A percentile compares a stretch with the other conserved stretches of the same genome.
phyloP scores from a whole-genome alignment of 2,888 invertebrate genomes.

The Mylabris sibirica region DNA sequence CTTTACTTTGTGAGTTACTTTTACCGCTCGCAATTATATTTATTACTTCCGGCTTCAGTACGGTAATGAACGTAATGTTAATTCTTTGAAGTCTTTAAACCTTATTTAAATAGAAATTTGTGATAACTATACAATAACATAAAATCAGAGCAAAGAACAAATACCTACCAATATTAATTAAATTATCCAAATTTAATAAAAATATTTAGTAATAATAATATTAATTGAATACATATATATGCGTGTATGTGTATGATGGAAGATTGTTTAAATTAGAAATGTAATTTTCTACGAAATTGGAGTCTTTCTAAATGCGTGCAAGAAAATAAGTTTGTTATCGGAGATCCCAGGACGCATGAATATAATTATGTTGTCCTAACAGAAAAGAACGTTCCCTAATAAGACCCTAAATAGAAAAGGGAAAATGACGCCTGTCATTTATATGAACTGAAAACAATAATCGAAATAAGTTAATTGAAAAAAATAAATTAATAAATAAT shows the following conservation, averaged over 20 bases:
- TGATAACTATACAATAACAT: slow-evolving; percentile 28
- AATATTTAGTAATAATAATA: slow-evolving; percentile 22
- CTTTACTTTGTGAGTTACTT: slow-evolving; percentile 33
- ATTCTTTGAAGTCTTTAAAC: slow-evolving; percentile 38
- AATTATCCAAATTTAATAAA: not conserved
- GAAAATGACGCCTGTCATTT: not conserved
- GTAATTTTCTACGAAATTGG: slow-evolving; percentile 45
- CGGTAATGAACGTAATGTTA: slow-evolving; percentile 36
- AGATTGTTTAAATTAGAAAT: slow-evolving; percentile 42
- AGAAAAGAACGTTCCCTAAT: slow-evolving; percentile 31
- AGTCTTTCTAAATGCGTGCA: slow-evolving; percentile 42
- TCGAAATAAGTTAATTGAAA: not conserved
- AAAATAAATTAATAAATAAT: not conserved
- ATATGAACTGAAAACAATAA: slow-evolving; percentile 10
- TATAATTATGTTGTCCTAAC: slow-evolving; percentile 48
- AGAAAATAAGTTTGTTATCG: slow-evolving; percentile 46
- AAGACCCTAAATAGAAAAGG: slow-evolving; percentile 17
- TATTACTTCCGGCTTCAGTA: slow-evolving; percentile 37
- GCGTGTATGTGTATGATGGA: slow-evolving; percentile 37
- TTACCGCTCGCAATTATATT: slow-evolving; percentile 36
- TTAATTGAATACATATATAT: slow-evolving; percentile 33
- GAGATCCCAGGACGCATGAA: slow-evolving; percentile 43
- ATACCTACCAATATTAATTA: not conserved
- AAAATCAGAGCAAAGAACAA: slow-evolving; percentile 11
- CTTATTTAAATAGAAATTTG: slow-evolving; percentile 35